Percentiles rank a stretch among this genome's conserved stretches.
Conservation (phyloP, 1,140 invertebrate genomes). For the Drosophila sucinea region DNA sequence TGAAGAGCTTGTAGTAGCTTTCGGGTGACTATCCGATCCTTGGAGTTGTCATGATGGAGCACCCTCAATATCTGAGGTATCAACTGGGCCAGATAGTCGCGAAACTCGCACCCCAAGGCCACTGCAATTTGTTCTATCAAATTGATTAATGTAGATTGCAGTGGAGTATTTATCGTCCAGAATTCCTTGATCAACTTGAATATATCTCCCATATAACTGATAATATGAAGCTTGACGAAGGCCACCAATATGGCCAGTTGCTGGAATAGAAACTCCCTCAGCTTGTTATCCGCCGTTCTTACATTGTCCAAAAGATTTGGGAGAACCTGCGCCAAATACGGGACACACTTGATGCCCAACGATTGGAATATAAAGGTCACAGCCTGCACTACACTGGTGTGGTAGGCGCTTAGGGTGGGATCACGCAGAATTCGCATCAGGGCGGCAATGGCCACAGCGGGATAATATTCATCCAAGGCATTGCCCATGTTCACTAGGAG, state of each 20-base stretch:
- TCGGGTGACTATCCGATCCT: conserved; percentile 92
- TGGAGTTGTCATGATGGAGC: conserved; percentile 94
- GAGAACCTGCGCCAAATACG: conserved; percentile 96
- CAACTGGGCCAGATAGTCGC: conserved; percentile 96
- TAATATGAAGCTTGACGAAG: conserved; percentile 97
- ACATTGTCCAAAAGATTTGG: conserved; percentile 96
- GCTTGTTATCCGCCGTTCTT: conserved; percentile 91
- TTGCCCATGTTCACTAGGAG: conserved; percentile 96
- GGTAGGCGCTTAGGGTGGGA: conserved; percentile 94
- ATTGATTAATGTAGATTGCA: conserved; percentile 93
- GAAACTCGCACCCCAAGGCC: conserved; percentile 97
- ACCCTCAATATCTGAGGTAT: conserved; percentile 97
- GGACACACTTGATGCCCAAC: conserved; percentile 97
- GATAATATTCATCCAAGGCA: conserved; percentile 97
- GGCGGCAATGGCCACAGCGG: conserved; percentile 97
- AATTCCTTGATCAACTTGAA: conserved; percentile 95
- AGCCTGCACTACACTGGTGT: conserved; percentile 97
- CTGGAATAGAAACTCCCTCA: conserved; percentile 96
- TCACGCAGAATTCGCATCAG: conserved; percentile 98
- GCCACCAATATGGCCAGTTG: conserved; percentile 94
- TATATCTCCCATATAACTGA: conserved; percentile 97
- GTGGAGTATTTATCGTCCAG: conserved; percentile 89
- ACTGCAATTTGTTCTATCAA: conserved; percentile 97
- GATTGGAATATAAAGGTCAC: conserved; percentile 98
- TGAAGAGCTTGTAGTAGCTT: conserved; percentile 94